A percentile compares a stretch with the other conserved stretches of the same genome.
Conservation (phyloP, 2,888 invertebrate genomes). For the Chelonus formosanus region DNA sequence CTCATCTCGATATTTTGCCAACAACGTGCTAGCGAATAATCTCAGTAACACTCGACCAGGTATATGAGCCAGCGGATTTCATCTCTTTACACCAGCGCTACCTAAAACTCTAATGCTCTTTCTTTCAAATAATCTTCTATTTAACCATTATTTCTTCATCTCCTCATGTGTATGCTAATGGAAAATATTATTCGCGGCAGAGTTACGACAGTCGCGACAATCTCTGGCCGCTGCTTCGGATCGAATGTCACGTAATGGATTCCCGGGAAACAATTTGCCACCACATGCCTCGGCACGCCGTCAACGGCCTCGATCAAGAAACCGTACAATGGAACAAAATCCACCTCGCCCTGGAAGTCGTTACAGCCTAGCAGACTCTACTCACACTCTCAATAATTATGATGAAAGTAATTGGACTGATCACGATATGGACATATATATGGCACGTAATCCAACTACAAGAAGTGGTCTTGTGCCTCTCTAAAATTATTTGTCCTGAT, state of each 20-base stretch:
- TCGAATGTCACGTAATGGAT: slow-evolving; percentile 79
- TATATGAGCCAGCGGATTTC: slow-evolving; percentile 48
- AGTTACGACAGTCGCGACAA: slow-evolving; percentile 86
- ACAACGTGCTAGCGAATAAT: slow-evolving; percentile 76
- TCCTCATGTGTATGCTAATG: slow-evolving; percentile 7
- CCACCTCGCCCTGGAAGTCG: slow-evolving; percentile 79
- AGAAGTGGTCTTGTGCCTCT: slow-evolving; percentile 86
- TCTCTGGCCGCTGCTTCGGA: slow-evolving; percentile 85
- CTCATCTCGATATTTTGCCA: slow-evolving; percentile 78
- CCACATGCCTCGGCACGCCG: slow-evolving; percentile 70
- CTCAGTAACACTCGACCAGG: slow-evolving; percentile 79
- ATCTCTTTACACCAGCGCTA: too few species aligned
- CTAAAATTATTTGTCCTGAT: slow-evolving; percentile 58
- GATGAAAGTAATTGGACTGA: slow-evolving; percentile 95
- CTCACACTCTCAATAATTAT: slow-evolving; percentile 83
- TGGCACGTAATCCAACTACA: slow-evolving; percentile 89
- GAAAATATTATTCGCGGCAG: slow-evolving; percentile 62
- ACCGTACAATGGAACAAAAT: slow-evolving; percentile 72
- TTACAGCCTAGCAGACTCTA: slow-evolving; percentile 81
- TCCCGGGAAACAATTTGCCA: slow-evolving; percentile 73
- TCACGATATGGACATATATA: slow-evolving; percentile 95
- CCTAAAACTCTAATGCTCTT: too few species aligned
- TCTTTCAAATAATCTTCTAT: too few species aligned
- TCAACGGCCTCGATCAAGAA: slow-evolving; percentile 80
- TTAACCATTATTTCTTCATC: too few species aligned